Evolutionary conservation across 2,888 invertebrate genomes (phyloP).

Genomic region (Lypha dubia): DNA sequence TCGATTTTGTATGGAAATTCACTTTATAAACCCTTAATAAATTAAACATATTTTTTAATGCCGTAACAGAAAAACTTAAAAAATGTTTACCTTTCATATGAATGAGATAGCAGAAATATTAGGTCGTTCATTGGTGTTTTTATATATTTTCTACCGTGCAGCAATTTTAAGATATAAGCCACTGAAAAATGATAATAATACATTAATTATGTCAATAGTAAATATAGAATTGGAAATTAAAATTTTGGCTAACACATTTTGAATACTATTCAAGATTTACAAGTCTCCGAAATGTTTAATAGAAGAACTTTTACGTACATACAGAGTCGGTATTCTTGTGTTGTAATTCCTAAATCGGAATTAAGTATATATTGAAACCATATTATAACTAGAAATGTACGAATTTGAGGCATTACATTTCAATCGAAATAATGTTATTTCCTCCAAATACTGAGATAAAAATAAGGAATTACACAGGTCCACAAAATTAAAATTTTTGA

Average conservation of each 20-base stretch:
- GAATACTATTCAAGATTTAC: constrained; percentile 51
- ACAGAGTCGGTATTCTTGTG: no score
- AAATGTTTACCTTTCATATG: constrained; percentile 15
- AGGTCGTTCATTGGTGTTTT: neutral
- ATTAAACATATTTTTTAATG: no score
- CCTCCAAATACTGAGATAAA: no score
- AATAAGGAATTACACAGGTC: no score
- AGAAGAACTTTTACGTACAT: neutral
- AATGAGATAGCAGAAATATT: neutral
- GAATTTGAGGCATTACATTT: no score
- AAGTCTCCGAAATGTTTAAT: neutral
- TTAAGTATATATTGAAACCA: neutral
- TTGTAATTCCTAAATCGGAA: no score
- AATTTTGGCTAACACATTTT: constrained; percentile 21
- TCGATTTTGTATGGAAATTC: no score
- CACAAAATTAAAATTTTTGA: no score
- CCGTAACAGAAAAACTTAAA: neutral
- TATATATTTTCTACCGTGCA: neutral
- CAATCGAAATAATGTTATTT: no score
- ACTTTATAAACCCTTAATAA: no score
- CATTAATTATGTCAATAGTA: constrained; percentile 37
- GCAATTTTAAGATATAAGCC: neutral
- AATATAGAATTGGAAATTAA: constrained; percentile 3
- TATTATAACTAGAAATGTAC: no score
- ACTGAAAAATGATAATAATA: constrained; percentile 64